Conservation (phyloP, 2,797 vertebrate genomes). For the Aselliscus stoliczkanus region DNA sequence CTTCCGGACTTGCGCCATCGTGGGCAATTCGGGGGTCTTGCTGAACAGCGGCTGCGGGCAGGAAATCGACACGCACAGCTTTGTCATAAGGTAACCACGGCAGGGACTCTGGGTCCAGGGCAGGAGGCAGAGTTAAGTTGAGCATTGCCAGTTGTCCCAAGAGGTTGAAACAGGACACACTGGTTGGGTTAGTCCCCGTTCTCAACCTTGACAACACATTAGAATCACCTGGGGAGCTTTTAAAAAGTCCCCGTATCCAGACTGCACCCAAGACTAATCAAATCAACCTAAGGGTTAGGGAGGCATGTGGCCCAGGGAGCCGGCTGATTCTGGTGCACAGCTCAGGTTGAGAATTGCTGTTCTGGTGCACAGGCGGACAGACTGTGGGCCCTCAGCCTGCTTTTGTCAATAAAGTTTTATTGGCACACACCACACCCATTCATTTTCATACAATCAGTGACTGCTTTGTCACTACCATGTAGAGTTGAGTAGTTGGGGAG, state of each 20-base stretch:
- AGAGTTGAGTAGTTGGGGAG: neutral
- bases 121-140: rapidly evolving
- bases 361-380: neutral
- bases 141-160: neutral
- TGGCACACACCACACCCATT: neutral
- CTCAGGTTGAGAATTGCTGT: neutral
- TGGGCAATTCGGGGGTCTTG: slow-evolving; percentile 95
- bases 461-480: neutral
- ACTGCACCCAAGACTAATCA: neutral
- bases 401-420: slow-evolving; percentile 24
- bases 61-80: slow-evolving; percentile 94
- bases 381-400: neutral
- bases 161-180: neutral
- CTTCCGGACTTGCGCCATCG: slow-evolving; percentile 92
- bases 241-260: neutral
- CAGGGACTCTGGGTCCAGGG: neutral
- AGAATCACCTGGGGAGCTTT: neutral
- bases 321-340: neutral
- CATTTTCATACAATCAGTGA: neutral
- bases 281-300: neutral
- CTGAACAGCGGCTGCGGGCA: slow-evolving; percentile 94
- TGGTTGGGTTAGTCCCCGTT: neutral
- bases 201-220: neutral
- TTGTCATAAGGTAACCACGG: slow-evolving; percentile 89
- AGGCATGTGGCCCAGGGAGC: neutral